A percentile compares a stretch with the other conserved stretches of the same genome.
Evolutionary conservation across 2,113 vertebrate genomes (phyloP).

Genomic region (Syngnathus typhle): DNA sequence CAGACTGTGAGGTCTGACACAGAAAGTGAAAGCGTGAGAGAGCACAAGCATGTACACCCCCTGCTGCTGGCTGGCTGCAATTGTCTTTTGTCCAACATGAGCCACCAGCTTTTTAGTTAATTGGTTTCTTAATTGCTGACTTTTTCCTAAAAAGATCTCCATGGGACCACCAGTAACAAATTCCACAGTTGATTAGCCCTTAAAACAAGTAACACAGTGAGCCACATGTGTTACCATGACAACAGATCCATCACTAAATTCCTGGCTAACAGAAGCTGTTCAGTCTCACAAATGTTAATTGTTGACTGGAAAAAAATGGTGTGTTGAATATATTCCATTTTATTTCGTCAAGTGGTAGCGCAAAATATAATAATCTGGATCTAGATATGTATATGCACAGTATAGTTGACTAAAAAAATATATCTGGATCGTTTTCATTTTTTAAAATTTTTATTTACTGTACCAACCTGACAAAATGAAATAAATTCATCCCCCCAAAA

Average conservation of each 20-base stretch:
- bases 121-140: neutral
- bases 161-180: slow-evolving; percentile 9
- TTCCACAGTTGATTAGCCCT: neutral
- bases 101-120: neutral
- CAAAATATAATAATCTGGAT: no score
- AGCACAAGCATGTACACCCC: slow-evolving; percentile 1
- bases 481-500: no score
- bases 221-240: slow-evolving; percentile 11
- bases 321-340: neutral
- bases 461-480: no score
- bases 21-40: neutral
- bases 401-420: no score
- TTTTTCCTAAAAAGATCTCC: neutral
- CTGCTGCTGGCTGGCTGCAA: slow-evolving; percentile 2
- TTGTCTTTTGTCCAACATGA: neutral
- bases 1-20: slow-evolving; percentile 36
- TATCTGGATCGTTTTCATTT: no score
- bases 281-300: slow-evolving; percentile 4
- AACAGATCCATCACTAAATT: slow-evolving; percentile 11
- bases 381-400: no score
- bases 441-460: no score
- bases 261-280: slow-evolving; percentile 21
- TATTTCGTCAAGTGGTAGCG: no score
- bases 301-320: slow-evolving; percentile 28
- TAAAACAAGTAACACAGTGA: neutral